Evolutionary conservation across 2,113 vertebrate species (phyloP).

Genomic region (Dipodomys ordii): DNA sequence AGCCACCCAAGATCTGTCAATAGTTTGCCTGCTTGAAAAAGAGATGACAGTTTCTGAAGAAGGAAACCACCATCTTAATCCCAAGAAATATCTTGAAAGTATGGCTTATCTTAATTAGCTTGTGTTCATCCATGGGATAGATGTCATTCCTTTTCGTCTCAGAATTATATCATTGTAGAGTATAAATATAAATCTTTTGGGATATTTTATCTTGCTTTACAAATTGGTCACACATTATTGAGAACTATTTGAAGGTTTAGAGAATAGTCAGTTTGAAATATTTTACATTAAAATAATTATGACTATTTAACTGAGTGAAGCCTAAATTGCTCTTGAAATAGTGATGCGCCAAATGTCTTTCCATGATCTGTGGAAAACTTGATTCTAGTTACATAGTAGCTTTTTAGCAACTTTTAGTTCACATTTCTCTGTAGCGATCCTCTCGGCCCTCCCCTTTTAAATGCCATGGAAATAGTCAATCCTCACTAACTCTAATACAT

Average conservation of each 20-base stretch:
- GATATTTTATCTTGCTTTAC: conserved; percentile 2
- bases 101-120: conserved; percentile 35
- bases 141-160: background rate
- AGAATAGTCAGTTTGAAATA: background rate
- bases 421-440: background rate
- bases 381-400: background rate
- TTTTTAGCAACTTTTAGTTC: background rate
- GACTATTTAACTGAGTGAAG: background rate
- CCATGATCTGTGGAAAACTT: background rate
- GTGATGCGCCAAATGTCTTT: background rate
- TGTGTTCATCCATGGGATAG: background rate
- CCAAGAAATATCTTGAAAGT: background rate
- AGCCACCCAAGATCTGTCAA: conserved; percentile 38
- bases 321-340: background rate
- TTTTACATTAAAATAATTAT: background rate
- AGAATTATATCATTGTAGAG: conserved; percentile 28
- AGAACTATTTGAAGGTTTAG: conserved; percentile 1
- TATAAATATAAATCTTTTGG: background rate
- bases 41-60: background rate
- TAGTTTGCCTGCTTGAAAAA: background rate
- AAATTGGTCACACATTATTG: background rate
- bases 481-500: background rate
- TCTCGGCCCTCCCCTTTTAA: background rate
- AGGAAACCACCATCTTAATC: background rate
- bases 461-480: background rate